Conservation (phyloP, 2,113 vertebrate species). For the Hippocampus zosterae region DNA sequence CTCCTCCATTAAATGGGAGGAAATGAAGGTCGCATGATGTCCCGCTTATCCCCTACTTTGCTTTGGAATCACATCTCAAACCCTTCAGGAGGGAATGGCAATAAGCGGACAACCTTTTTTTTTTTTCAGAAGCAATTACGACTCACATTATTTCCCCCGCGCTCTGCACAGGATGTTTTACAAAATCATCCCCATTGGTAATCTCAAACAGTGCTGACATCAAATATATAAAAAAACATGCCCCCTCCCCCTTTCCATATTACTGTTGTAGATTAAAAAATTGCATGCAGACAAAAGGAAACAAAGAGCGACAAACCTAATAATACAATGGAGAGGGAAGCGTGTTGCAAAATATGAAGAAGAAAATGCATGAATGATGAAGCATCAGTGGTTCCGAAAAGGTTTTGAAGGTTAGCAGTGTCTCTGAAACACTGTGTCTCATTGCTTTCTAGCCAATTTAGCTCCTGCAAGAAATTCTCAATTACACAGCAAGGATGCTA, state of each 20-base stretch:
- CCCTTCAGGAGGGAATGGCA: conserved; percentile 24
- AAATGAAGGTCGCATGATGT: conserved; percentile 25
- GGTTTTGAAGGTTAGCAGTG: background rate
- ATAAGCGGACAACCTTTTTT: conserved; percentile 39
- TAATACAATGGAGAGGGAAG: background rate
- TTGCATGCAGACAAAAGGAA: conserved; percentile 9
- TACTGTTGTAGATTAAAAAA: conserved; percentile 1
- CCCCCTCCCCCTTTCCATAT: conserved; percentile 1
- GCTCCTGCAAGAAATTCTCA: too few species aligned
- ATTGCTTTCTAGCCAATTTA: too few species aligned
- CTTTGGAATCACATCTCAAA: conserved; percentile 15
- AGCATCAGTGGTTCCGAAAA: background rate
- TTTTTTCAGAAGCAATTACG: conserved; percentile 33
- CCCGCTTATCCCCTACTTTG: conserved; percentile 26
- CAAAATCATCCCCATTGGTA: conserved; percentile 34
- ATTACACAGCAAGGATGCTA: too few species aligned
- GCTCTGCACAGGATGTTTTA: conserved; percentile 31
- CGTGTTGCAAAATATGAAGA: conserved; percentile 17
- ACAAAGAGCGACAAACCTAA: conserved; percentile 1
- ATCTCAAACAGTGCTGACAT: conserved; percentile 36
- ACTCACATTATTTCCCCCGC: conserved; percentile 11
- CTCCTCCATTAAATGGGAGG: conserved; percentile 5
- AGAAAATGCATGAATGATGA: conserved; percentile 4
- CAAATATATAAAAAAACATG: conserved; percentile 9
- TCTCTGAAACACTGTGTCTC: too few species aligned